Base-by-base conservation (phyloP, 2,888 invertebrate genomes). In the Eupithecia subumbrata region DNA sequence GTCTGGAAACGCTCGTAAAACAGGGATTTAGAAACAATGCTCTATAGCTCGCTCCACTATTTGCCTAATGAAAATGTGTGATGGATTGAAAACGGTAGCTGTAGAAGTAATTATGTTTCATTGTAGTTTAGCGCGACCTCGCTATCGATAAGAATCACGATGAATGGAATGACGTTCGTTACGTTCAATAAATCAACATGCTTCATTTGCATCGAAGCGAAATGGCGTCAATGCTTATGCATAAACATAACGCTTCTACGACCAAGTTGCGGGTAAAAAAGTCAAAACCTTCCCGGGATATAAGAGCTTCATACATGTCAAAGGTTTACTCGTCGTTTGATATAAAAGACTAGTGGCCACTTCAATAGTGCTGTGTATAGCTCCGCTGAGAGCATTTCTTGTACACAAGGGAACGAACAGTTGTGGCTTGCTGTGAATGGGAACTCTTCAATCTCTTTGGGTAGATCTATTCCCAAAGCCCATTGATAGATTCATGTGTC, bases 1-100 rank as follows among this genome's bases (percentile, higher is more conserved):
- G 79, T 76, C 79, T 74, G 69, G 70, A 70, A 72, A 64, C 75
- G 60, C 70, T 75, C 71, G 66, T 77, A 77, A 77, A 77, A 75
- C 60, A 43, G 64, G 70, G 72, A 71, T 76, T 77, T 71, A 63
- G 68, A 78, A 72, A 72, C 73, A 81, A 76, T 69, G 71, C 66
- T 22, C n/a, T 22, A 52, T 64, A 64, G 63, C 43, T 70, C 37
- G 34, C 48, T 73, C 30, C 64, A 69, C 60, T 60, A 52, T 68
- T 37, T n/a, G 9, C 25, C 25, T 40, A 52, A 73, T 75, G 74
- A 71, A 74, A 69, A 76, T 69, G 74, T 52, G 69, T 76, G 74
- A 73, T 77, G 78, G 69, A 79, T 78, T 69, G 45, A 56, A 73
- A 72, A 68, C 69, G 67, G 76, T 78, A 73, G 73, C 68, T 68